Evolutionary conservation across 2,797 vertebrate genomes (phyloP), one percentile per base, ranked within the genome.

Genomic region (Erethizon dorsatum): DNA sequence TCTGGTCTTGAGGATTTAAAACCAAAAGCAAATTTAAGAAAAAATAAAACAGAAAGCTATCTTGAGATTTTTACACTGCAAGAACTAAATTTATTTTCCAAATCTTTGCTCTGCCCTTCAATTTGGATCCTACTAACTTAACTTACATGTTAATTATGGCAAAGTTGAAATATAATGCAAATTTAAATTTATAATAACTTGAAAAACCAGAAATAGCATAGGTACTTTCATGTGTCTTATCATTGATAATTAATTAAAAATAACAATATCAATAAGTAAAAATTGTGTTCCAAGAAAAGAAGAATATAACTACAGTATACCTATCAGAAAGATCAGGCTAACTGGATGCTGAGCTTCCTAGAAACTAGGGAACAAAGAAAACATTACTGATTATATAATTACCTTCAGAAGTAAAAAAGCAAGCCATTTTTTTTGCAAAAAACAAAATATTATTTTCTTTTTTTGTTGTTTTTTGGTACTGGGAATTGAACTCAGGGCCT

Each of bases 1-100:
- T 8, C 4, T 50, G 67, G 26, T 37, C 80, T 91, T 89, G 67
- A 91, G 31, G n/a, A 85, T 71, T 47, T 83, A 57, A 94, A 50
- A 77, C 80, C 33, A 91, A 95, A 95, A 96, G 15, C 4, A 41
- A 94, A 41, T 93, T n/a, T 50, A 41, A 69, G 17, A 83, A 65
- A 89, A 75, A 61, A 83, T 20, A 67, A 71, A 52, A 15, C 12
- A 90, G 82, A 78, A 59, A 52, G 13, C 31, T 65, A 20, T 8
- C 31, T 90, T 47, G 83, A 93, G 18, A 78, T 78, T 79, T 54
- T 83, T 80, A 6, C 45, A n/a, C 75, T 80, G 15, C 6, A 63
- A 69, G 17, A 91, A 37, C 12, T 59, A 67, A 83, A 63, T 78
- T 88, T 95, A 18, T 83, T 93, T 93, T 63, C 11, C 5, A 75